phyloP scores from a whole-genome alignment of 2,797 vertebrate genomes.

The Tragopan temminckii region DNA sequence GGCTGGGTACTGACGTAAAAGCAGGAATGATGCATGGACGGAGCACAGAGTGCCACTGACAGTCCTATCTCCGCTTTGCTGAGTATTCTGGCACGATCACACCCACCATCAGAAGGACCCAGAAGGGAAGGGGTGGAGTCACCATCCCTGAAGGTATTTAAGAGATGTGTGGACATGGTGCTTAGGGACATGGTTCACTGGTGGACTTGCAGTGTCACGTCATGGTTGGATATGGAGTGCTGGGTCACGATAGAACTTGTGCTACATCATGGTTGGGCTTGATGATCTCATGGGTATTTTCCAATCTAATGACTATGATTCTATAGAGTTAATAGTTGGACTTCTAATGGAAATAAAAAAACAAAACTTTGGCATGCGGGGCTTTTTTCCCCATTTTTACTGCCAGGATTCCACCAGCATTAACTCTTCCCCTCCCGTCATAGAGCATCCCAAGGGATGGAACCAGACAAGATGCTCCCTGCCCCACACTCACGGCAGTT shows the following conservation, averaged over 20 bases:
- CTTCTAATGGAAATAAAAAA: background rate
- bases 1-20: background rate
- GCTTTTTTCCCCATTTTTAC: background rate
- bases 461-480: fast-evolving
- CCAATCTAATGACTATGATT: background rate
- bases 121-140: background rate
- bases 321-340: background rate
- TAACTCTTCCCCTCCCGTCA: fast-evolving
- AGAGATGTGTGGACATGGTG: background rate
- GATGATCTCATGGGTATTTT: background rate
- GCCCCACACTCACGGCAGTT: constrained; percentile 89
- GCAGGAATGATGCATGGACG: background rate
- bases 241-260: background rate
- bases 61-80: background rate
- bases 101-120: background rate
- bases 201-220: background rate
- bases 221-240: background rate
- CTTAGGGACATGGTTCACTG: background rate
- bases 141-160: background rate
- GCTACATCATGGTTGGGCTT: background rate
- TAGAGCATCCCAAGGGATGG: background rate
- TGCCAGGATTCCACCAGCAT: background rate
- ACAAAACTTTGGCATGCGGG: fast-evolving
- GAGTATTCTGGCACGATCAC: background rate
- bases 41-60: background rate